Conservation (phyloP, 2,888 invertebrate genomes). For the Diploptera punctata region DNA sequence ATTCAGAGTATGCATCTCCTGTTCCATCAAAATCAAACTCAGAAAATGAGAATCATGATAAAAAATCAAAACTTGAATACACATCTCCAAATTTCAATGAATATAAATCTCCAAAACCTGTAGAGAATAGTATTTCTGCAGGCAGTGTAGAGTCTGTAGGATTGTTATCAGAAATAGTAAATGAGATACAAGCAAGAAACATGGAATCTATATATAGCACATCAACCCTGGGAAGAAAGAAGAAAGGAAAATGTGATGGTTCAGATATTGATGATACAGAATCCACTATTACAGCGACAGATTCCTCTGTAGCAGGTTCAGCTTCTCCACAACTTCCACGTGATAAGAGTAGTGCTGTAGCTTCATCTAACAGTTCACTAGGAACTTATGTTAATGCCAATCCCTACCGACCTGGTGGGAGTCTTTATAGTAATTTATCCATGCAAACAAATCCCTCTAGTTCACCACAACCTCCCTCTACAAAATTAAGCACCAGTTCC, state of each 20-base stretch:
- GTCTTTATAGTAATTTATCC: constrained; percentile 47
- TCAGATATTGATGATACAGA: constrained; percentile 52
- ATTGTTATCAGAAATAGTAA: constrained; percentile 83
- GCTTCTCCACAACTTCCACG: constrained; percentile 22
- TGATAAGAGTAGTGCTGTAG: constrained; percentile 30
- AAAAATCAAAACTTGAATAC: constrained; percentile 52
- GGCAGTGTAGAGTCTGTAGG: constrained; percentile 75
- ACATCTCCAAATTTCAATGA: constrained; percentile 61
- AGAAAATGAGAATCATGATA: background rate
- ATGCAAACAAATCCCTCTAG: constrained; percentile 32
- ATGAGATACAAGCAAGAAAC: constrained; percentile 85
- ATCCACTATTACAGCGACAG: constrained; percentile 32
- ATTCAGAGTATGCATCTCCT: constrained; percentile 33
- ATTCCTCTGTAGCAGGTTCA: constrained; percentile 28
- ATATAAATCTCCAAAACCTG: constrained; percentile 56
- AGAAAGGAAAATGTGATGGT: constrained; percentile 58
- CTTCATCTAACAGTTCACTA: constrained; percentile 49
- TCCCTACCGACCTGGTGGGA: constrained; percentile 47
- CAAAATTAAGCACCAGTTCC: constrained; percentile 65
- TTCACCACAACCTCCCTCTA: constrained; percentile 58
- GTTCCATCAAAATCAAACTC: constrained; percentile 24
- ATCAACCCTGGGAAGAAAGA: constrained; percentile 70
- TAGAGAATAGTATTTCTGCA: constrained; percentile 52
- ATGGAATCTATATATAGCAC: constrained; percentile 88
- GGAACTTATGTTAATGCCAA: constrained; percentile 60